Evolutionary conservation across 2,797 vertebrate species (phyloP).

Genomic region (Chromobotia macracanthus): DNA sequence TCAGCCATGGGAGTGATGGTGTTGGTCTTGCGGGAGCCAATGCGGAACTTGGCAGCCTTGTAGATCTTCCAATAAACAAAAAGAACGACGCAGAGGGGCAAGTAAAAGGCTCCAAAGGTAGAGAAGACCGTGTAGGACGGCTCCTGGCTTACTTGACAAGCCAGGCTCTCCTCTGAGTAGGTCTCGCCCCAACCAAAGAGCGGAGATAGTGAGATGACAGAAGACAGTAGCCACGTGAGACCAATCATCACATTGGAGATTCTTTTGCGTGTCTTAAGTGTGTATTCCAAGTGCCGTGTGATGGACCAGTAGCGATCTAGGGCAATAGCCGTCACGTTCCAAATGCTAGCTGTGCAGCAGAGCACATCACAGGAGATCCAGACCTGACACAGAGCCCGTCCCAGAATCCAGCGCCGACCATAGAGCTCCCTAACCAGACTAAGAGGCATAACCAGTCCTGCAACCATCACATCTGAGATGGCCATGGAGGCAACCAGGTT

Average conservation of each 20-base stretch:
- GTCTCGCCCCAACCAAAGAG: constrained; percentile 96
- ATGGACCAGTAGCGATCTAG: constrained; percentile 98
- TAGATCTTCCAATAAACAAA: constrained; percentile 99
- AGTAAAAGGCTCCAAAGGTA: constrained; percentile 94
- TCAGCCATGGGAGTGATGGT: constrained; percentile 89
- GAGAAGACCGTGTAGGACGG: constrained; percentile 95
- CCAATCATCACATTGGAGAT: constrained; percentile 93
- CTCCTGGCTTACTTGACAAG: constrained; percentile 93
- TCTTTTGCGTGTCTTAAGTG: constrained; percentile 85
- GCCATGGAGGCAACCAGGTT: constrained; percentile 98
- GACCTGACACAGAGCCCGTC: constrained; percentile 89
- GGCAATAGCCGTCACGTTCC: constrained; percentile 96
- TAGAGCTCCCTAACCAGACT: constrained; percentile 90
- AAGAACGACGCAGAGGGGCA: constrained; percentile 93
- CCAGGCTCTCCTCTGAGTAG: constrained; percentile 82
- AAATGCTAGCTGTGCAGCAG: constrained; percentile 98
- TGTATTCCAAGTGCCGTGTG: constrained; percentile 93
- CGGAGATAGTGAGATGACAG: constrained; percentile 91
- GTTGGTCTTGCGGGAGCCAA: constrained; percentile 87
- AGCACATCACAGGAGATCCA: constrained; percentile 96
- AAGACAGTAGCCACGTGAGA: constrained; percentile 90
- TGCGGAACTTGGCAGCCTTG: constrained; percentile 91
- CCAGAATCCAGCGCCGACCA: constrained; percentile 88
- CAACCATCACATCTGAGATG: constrained; percentile 93
- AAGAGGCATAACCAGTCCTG: constrained; percentile 93